Conservation (phyloP, 2,797 vertebrate species). For the Hypotaenidia philippensis region DNA sequence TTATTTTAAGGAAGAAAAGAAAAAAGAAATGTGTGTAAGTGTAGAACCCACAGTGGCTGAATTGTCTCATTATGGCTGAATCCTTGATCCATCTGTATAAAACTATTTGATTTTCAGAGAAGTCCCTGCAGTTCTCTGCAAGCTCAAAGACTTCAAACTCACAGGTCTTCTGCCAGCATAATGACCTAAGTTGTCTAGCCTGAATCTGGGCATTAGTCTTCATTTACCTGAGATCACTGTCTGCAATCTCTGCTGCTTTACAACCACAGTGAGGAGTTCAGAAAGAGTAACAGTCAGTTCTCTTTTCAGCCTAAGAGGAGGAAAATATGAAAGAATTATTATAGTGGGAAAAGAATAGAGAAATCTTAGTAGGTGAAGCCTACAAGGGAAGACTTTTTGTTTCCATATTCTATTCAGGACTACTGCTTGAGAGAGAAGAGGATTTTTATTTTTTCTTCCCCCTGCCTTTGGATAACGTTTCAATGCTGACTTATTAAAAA, state of each 20-base stretch:
- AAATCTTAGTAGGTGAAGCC: background rate
- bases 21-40: rapidly evolving
- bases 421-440: background rate
- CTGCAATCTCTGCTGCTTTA: background rate
- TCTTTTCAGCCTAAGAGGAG: background rate
- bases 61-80: background rate
- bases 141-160: background rate
- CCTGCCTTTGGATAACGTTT: background rate
- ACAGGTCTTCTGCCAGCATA: background rate
- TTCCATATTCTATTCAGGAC: background rate
- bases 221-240: background rate
- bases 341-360: background rate
- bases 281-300: background rate
- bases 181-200: background rate
- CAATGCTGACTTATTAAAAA: slow-evolving; percentile 18
- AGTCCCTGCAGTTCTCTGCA: background rate
- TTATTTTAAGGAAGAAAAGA: rapidly evolving
- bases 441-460: background rate
- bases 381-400: background rate
- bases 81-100: background rate
- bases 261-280: background rate
- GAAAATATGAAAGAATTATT: background rate
- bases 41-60: background rate
- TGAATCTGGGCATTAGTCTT: background rate
- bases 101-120: background rate